Evolutionary conservation across 1,140 invertebrate species (phyloP), one percentile per base, ranked within the genome.

Genomic region (Ephestia elutella): DNA sequence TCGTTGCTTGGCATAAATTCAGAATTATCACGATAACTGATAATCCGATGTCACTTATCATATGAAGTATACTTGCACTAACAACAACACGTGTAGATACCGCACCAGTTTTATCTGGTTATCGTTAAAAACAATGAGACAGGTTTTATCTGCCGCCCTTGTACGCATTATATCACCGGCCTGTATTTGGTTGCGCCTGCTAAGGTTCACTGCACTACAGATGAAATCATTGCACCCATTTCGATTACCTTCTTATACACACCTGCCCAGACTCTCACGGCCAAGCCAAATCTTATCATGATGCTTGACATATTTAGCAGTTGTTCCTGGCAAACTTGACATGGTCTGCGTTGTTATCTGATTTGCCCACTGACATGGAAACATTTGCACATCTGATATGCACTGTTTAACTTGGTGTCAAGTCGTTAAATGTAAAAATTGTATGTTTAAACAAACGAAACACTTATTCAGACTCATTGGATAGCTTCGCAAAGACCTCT

Each of bases 331-430:
- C 30, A 60, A 61, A 62, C 20, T 48, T 79, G 69, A 70, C 63
- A 49, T 60, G 50, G 55, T 63, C 58, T 68, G 54, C 54, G 59
- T 66, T 64, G 44, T 73, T 82, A 82, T 84, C 76, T 73, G 57
- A 68, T 72, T 83, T 74, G 77, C 77, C 77, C 59, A 81, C 72
- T 82, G 59, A 75, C 68, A 75, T 75, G 64, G 64, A 76, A 75
- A 73, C 38, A 62, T 74, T 66, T 57, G 59, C 59, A 58, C 62
- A 60, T 30, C 48, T 50, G 68, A 81, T 72, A 76, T 66, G 59
- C 62, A 50, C 55, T 66, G 66, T 68, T 63, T 72, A 72, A 72
- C 71, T 66, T 74, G 59, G 60, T 54, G 54, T 56, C 38, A 63
- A 51, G 56, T 61, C 57, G 56, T 57, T 53, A 66, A 66, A 66